phyloP scores from a whole-genome alignment of 2,888 invertebrate species.

The Drosophila kokeensis region DNA sequence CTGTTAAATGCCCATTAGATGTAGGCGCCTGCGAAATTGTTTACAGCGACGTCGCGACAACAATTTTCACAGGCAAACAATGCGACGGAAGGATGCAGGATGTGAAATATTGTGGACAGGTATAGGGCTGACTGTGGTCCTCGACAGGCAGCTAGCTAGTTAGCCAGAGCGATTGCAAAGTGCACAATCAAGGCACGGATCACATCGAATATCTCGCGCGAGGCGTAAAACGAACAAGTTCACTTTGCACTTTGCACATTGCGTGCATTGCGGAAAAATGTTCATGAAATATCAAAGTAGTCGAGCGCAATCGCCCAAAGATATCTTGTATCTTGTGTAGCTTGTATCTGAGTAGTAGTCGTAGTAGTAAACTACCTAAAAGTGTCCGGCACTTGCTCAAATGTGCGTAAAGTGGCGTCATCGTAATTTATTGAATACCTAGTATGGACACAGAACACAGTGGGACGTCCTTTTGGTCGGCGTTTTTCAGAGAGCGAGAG shows the following conservation, averaged over 20 bases:
- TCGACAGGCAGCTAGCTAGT: conserved; percentile 3
- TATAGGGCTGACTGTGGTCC: conserved; percentile 10
- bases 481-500: conserved; percentile 36
- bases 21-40: conserved; percentile 83
- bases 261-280: conserved; percentile 54
- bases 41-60: conserved; percentile 83
- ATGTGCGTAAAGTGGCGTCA: conserved; percentile 82
- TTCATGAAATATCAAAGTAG: conserved; percentile 60
- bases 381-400: conserved; percentile 80
- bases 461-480: conserved; percentile 75
- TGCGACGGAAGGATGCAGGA: conserved; percentile 77
- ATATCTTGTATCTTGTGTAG: conserved; percentile 65
- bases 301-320: conserved; percentile 64
- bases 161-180: conserved; percentile 7
- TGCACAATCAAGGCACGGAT: conserved; percentile 30
- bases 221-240: conserved; percentile 77
- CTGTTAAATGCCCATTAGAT: conserved; percentile 82
- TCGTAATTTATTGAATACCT: conserved; percentile 79
- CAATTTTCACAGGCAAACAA: conserved; percentile 83
- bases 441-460: conserved; percentile 71
- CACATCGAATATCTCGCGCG: conserved; percentile 41
- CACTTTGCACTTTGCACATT: conserved; percentile 72
- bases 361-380: conserved; percentile 65
- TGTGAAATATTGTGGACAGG: conserved; percentile 64
- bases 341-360: conserved; percentile 48